Conservation (phyloP, 2,888 invertebrate genomes). For the Seira musarum region DNA sequence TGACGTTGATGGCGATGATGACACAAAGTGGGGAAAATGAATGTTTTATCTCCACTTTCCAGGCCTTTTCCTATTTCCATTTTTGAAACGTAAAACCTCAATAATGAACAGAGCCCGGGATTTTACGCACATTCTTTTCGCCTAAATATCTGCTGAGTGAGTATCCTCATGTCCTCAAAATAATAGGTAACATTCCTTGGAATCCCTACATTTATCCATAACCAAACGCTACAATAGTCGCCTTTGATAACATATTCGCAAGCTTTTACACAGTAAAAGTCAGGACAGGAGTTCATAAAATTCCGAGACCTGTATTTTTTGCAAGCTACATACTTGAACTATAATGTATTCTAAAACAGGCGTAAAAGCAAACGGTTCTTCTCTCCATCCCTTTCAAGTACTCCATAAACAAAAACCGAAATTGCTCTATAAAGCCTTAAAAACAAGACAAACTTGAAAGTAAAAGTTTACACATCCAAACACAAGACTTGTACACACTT, state of each 20-base stretch:
- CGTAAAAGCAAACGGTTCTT: neutral
- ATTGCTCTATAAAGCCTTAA: neutral
- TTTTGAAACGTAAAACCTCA: neutral
- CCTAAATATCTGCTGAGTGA: neutral
- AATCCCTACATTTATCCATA: too few relatives aligned
- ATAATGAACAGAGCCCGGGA: neutral
- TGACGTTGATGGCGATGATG: slow-evolving; percentile 61
- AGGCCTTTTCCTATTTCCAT: slow-evolving; percentile 19
- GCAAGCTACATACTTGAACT: neutral
- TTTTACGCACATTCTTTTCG: neutral
- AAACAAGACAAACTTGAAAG: neutral
- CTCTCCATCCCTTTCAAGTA: neutral
- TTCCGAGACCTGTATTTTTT: too few relatives aligned
- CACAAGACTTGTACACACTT: neutral
- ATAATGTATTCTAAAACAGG: slow-evolving; percentile 6
- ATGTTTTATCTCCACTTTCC: slow-evolving; percentile 61
- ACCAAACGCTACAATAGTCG: too few relatives aligned
- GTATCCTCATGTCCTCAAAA: too few relatives aligned
- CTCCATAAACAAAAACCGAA: neutral
- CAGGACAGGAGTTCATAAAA: too few relatives aligned
- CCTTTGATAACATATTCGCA: too few relatives aligned
- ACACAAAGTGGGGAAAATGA: slow-evolving; percentile 60
- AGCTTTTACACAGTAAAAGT: too few relatives aligned
- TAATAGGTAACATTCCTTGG: too few relatives aligned
- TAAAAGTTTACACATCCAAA: neutral